Evolutionary conservation across 2,888 invertebrate species (phyloP), one percentile per base, ranked within the genome.

Genomic region (Drosophila pullipes): DNA sequence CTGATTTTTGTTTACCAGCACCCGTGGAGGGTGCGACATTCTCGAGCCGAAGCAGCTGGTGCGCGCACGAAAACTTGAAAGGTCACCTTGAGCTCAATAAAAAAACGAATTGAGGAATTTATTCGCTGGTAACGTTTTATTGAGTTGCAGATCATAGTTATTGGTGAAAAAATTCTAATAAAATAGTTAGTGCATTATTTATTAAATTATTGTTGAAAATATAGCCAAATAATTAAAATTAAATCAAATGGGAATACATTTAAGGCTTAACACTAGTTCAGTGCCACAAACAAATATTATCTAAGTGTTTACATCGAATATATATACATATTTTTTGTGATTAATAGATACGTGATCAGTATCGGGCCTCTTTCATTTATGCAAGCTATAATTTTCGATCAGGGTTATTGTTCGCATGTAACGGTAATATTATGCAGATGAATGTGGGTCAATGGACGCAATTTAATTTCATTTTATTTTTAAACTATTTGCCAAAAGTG

Each of bases 51-150:
- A 78, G 58, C 84, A 84, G 87, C 89, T 85, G 85, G 65, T 82
- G 70, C 22, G 68, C 73, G 83, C 76, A 81, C 77, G 71, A 83
- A 80, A 82, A 87, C 90, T 81, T 78, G 63, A 90, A 81, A 91
- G 90, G 90, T 90, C 90, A 90, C 90, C 91, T 90, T 90, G 91
- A 91, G 85, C 88, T 74, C 81, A 75, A 83, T 86, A 86, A 82
- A 81, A 68, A 70, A 83, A 47, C 47, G 72, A 86, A 76, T 75
- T 78, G 67, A 75, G 57, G 58, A 78, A 73, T 72, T 89, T 77
- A 73, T 88, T 78, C 55, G 76, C 83, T 85, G 90, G 83, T 89
- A 70, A 82, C 74, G 81, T 81, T 69, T 66, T 53, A 66, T 69
- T 70, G 69, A 41, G 55, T 63, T 50, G 59, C 70, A 61, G 60